Evolutionary conservation across 1,140 invertebrate species (phyloP).

Genomic region (Drosophila carrolli): DNA sequence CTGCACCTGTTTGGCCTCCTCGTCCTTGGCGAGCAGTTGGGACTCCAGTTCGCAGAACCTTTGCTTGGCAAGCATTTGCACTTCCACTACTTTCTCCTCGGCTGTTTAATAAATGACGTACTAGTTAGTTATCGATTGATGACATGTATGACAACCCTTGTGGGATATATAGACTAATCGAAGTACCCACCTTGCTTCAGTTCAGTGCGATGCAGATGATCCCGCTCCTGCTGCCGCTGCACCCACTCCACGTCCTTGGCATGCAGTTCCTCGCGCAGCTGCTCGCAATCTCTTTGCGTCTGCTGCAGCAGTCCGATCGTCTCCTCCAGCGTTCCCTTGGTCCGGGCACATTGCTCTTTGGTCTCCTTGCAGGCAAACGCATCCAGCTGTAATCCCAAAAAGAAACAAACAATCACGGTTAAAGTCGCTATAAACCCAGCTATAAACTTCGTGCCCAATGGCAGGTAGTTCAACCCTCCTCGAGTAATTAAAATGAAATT

Average conservation of each 20-base stretch:
- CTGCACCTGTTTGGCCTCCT: conserved; percentile 60
- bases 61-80: conserved; percentile 70
- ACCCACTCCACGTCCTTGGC: conserved; percentile 83
- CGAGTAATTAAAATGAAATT: conserved; percentile 48
- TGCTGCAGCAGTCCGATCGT: conserved; percentile 86
- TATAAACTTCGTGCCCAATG: conserved; percentile 15
- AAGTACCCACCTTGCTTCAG: conserved; percentile 68
- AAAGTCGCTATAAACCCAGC: conserved; percentile 35
- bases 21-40: conserved; percentile 63
- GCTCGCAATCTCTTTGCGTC: conserved; percentile 85
- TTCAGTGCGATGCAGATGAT: conserved; percentile 66
- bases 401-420: conserved; percentile 18
- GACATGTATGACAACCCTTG: too few relatives aligned
- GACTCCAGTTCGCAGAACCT: conserved; percentile 62
- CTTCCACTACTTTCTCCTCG: conserved; percentile 66
- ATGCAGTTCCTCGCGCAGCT: conserved; percentile 86
- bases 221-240: conserved; percentile 62
- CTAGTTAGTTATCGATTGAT: neutral
- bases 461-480: neutral
- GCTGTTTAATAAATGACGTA: conserved; percentile 24
- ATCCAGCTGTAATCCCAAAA: conserved; percentile 86
- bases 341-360: conserved; percentile 81
- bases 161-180: too few relatives aligned
- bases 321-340: conserved; percentile 85
- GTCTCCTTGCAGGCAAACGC: conserved; percentile 86